A percentile compares a stretch with the other conserved stretches of the same genome.
phyloP scores from a whole-genome alignment of 2,113 vertebrate species.

The Blennius ocellaris region DNA sequence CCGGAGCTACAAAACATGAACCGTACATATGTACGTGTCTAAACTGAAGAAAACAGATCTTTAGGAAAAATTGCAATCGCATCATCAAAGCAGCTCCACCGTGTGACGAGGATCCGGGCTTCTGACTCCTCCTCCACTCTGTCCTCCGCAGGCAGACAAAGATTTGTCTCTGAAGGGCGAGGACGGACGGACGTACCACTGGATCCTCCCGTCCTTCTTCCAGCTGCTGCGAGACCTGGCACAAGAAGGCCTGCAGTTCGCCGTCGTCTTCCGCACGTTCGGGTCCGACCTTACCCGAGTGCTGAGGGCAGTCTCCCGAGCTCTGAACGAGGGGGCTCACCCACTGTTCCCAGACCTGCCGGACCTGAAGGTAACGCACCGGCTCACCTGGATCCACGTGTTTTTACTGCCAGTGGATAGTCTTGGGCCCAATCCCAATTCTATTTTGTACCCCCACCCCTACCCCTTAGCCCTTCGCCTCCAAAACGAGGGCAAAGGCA shows the following conservation, averaged over 20 bases:
- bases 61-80: too few relatives aligned
- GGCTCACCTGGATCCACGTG: not conserved
- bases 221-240: conserved; percentile 84
- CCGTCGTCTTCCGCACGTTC: conserved; percentile 88
- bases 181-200: conserved; percentile 83
- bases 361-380: conserved; percentile 74
- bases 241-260: conserved; percentile 79
- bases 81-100: too few relatives aligned
- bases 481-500: too few relatives aligned
- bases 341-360: conserved; percentile 86
- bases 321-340: conserved; percentile 84
- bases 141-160: conserved; percentile 65
- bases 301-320: conserved; percentile 75
- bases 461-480: too few relatives aligned
- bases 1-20: too few relatives aligned
- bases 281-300: conserved; percentile 85
- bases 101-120: not conserved
- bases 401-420: too few relatives aligned
- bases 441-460: too few relatives aligned
- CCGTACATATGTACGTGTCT: too few relatives aligned
- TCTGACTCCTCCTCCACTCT: not conserved
- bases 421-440: too few relatives aligned
- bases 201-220: conserved; percentile 92
- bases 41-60: too few relatives aligned
- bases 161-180: conserved; percentile 82